These are phyloP conservation scores for Phragmatobia fuliginosa DNA, from an alignment of 2,888 invertebrate species.

Conservation along the genomic window DNA sequence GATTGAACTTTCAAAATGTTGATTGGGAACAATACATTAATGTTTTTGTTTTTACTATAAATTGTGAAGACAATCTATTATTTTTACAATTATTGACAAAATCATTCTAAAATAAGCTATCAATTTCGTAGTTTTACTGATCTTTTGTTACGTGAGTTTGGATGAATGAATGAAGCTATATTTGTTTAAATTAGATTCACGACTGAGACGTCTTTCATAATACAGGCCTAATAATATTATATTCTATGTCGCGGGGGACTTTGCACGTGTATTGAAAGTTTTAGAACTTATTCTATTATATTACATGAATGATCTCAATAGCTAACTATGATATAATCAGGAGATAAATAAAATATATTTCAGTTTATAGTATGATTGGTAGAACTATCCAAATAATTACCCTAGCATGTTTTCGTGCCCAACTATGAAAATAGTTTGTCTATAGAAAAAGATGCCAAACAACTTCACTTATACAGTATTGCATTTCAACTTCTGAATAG, in stretches of 20 bases:
- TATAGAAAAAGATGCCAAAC: neutral
- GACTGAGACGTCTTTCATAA: no score
- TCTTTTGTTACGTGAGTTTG: no score
- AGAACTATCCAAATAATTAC: neutral
- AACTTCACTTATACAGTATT: constrained; percentile 3
- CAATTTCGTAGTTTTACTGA: no score
- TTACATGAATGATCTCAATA: no score
- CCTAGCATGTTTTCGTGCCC: neutral
- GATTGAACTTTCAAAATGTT: neutral
- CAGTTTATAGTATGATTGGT: neutral
- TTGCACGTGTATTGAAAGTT: neutral
- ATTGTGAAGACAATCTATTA: neutral
- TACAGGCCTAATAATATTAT: no score
- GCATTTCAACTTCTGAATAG: neutral
- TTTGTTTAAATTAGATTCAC: no score
- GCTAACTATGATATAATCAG: no score
- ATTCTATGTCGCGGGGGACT: no score
- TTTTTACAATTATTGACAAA: no score
- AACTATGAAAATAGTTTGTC: neutral
- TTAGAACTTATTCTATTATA: neutral
- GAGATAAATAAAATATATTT: no score
- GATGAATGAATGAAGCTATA: no score
- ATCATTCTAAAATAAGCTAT: no score
- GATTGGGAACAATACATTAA: neutral
- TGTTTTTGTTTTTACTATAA: neutral